Evolutionary conservation across 2,113 vertebrate species (phyloP).

Genomic region (Telmatochromis sp.): DNA sequence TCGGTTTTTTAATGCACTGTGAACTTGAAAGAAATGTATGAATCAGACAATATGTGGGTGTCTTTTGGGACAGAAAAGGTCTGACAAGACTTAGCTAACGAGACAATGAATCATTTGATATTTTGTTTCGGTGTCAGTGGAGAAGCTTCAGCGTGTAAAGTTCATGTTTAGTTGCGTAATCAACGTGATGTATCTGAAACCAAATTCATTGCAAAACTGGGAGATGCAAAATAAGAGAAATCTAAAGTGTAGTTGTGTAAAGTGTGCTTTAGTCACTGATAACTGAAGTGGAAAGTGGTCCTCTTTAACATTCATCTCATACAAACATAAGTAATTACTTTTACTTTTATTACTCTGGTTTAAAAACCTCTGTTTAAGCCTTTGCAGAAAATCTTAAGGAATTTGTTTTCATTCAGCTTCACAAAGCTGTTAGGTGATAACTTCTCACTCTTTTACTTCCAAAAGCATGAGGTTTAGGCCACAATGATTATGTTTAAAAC

Average conservation of each 20-base stretch:
- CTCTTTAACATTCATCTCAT: neutral
- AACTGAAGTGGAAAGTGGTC: neutral
- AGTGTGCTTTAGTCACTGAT: neutral
- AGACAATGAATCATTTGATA: constrained; percentile 43
- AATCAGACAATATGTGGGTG: constrained; percentile 44
- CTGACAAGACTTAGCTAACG: constrained; percentile 20
- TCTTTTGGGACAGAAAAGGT: constrained; percentile 9
- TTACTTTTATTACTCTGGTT: neutral
- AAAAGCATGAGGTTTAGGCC: neutral
- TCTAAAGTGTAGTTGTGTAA: neutral
- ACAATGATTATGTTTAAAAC: neutral
- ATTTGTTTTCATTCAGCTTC: neutral
- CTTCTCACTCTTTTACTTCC: neutral
- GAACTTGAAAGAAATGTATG: neutral
- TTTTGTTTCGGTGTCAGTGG: constrained; percentile 5
- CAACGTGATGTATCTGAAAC: neutral
- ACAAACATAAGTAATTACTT: neutral
- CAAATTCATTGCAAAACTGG: neutral
- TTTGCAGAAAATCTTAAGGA: neutral
- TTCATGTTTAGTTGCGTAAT: neutral
- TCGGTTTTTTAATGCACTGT: neutral
- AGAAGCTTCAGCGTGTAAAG: neutral
- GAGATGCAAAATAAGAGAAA: neutral
- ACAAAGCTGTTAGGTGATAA: neutral
- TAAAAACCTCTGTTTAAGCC: neutral